Conservation (phyloP, 2,113 vertebrate genomes). For the Phrynosoma blainvillii region DNA sequence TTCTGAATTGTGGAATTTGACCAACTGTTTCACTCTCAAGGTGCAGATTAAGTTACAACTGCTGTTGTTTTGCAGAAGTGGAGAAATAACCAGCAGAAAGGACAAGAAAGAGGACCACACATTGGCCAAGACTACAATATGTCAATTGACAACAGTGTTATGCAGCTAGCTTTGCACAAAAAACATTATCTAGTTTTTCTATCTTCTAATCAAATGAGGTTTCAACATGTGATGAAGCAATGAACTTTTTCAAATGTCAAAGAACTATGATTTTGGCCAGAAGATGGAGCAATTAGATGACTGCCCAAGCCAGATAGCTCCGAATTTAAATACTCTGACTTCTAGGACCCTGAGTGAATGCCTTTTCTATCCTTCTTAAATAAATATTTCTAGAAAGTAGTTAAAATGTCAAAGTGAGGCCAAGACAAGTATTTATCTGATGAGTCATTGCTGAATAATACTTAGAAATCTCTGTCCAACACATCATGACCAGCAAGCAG, state of each 20-base stretch:
- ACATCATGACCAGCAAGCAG: not conserved
- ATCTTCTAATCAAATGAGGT: not conserved
- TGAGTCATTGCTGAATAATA: not conserved
- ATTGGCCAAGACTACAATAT: not conserved
- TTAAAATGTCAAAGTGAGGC: not conserved
- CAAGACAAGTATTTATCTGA: not conserved
- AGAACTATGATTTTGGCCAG: conserved; percentile 5
- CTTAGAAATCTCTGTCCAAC: conserved; percentile 3
- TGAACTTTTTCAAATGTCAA: not conserved
- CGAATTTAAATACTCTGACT: not conserved
- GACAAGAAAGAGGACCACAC: not conserved
- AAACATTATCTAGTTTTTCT: not conserved
- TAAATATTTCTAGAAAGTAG: not conserved
- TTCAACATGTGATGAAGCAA: not conserved
- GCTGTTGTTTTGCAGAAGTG: not conserved
- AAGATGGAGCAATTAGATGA: conserved; percentile 25
- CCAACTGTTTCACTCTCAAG: not conserved
- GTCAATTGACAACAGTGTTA: not conserved
- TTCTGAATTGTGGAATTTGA: not conserved
- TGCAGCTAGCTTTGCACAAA: not conserved
- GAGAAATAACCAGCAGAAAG: not conserved
- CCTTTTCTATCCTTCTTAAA: not conserved
- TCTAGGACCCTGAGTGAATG: not conserved
- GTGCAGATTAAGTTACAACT: too few species aligned
- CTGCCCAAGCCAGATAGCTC: not conserved